Percentiles rank a stretch among this genome's conserved stretches.
These are phyloP conservation scores for Aphelinus atriplicis DNA, from an alignment of 1,140 invertebrate species.

Conservation along the genomic window DNA sequence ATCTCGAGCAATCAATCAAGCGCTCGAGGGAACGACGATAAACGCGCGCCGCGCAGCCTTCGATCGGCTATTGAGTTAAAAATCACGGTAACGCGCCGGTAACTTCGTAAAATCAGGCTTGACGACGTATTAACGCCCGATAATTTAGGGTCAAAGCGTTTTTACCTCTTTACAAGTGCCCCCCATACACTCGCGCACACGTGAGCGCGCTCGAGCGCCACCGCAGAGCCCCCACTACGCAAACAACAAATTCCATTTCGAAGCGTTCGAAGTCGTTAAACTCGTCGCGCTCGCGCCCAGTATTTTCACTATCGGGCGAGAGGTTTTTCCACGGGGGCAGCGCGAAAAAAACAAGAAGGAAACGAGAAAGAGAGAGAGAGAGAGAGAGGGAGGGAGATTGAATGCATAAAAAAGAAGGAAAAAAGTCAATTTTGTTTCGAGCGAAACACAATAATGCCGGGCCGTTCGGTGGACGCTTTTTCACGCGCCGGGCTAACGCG, in stretches of 20 bases:
- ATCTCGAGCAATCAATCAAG: too few species aligned
- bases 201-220: too few species aligned
- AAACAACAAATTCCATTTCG: constrained; percentile 32
- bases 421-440: constrained; percentile 31
- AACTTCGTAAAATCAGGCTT: too few species aligned
- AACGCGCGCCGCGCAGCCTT: too few species aligned
- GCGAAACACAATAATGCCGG: constrained; percentile 26
- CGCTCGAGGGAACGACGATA: too few species aligned
- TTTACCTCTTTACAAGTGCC: too few species aligned
- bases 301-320: constrained; percentile 29
- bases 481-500: constrained; percentile 4
- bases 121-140: too few species aligned
- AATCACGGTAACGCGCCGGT: too few species aligned
- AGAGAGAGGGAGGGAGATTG: neutral
- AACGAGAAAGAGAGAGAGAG: neutral
- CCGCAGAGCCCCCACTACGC: neutral
- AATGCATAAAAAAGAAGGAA: constrained; percentile 9
- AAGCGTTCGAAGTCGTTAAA: constrained; percentile 27
- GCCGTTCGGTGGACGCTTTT: neutral
- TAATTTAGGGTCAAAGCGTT: too few species aligned
- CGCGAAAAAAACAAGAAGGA: constrained; percentile 1
- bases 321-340: constrained; percentile 16
- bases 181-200: too few species aligned
- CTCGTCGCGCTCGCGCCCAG: neutral
- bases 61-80: too few species aligned